phyloP scores from a whole-genome alignment of 2,797 vertebrate genomes.

The Melanogrammus aeglefinus region DNA sequence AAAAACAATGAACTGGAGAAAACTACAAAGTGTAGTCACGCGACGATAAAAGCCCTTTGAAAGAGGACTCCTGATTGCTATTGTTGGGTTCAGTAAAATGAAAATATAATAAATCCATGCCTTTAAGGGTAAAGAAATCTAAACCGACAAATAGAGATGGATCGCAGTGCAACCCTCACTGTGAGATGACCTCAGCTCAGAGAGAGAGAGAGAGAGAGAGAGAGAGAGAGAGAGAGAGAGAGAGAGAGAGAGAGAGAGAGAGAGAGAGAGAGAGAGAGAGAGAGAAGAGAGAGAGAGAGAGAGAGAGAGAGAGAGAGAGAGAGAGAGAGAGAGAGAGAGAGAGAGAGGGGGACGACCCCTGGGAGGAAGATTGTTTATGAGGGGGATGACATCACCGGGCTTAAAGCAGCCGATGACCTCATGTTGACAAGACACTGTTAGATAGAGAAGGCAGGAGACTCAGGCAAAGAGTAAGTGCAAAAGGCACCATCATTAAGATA shows the following conservation, averaged over 20 bases:
- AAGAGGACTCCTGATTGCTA: not conserved
- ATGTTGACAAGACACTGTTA: slow-evolving; percentile 60
- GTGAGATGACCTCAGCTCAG: slow-evolving; percentile 57
- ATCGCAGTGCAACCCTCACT: slow-evolving; percentile 30
- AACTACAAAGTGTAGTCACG: not conserved
- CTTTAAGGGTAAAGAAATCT: not conserved
- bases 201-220: not conserved
- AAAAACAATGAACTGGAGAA: not conserved
- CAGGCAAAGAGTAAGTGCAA: slow-evolving; percentile 10
- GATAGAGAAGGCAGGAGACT: slow-evolving; percentile 16
- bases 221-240: not conserved
- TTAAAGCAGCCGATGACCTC: slow-evolving; percentile 63
- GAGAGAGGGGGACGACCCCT: slow-evolving; percentile 29
- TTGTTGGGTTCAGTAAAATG: not conserved
- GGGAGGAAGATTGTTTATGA: slow-evolving; percentile 70
- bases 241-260: slow-evolving; percentile 22
- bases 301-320: not conserved
- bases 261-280: not conserved
- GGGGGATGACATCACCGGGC: slow-evolving; percentile 69
- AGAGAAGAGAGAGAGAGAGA: not conserved
- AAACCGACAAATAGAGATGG: not conserved
- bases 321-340: slow-evolving; percentile 20
- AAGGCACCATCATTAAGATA: slow-evolving; percentile 23
- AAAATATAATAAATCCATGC: not conserved
- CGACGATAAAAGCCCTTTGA: not conserved